Evolutionary conservation across 1,140 invertebrate genomes (phyloP), one percentile per base, ranked within the genome.

Genomic region (Ostrea edulis): DNA sequence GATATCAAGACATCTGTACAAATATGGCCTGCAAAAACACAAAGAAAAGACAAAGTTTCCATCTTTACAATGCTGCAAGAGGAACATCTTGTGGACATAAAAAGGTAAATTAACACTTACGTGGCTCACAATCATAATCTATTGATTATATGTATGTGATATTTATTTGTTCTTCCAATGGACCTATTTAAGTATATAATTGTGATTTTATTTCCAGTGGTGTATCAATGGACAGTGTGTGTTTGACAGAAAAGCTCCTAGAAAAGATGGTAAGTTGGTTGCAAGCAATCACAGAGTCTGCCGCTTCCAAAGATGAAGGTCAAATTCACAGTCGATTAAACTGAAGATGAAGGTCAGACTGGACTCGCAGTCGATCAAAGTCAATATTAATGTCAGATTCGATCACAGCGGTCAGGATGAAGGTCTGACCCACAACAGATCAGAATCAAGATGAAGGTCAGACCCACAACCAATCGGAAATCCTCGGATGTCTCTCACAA

Each of bases 141-240:
- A 35, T 12, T 8, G 17, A 44, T 44, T 44, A 44, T 44, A 44
- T 5, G 2, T 44, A 44, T 44, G 5, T 44, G 35, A 5, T 44
- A 81, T 12, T 81, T 9, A 35, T 5, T 17, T 81, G 0, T 29
- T 51, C 9, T 22, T 51, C 4, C 35, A 29, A 29, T 9, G 4
- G 2, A 77, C 20, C 25, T 29, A 1, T 12, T 77, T 11, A 77
- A 29, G 22, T 81, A 12, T 12, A 7, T 22, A 8, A 81, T 9
- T 81, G 20, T 35, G 44, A 11, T 65, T 82, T 71, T 20, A 62
- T 86, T 89, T 84, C 7, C 84, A 89, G 89, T 89, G 89, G 89
- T 89, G 89, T 89, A 83, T 89, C 9, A 68, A 89, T 87, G 89
- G 89, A n/a, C 77, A 86, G n/a, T 89, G 89, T 84, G 62, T 86